Percentiles rank a stretch among this genome's conserved stretches.
These are phyloP conservation scores for Sebastiscus albofasciatus DNA, from an alignment of 2,797 vertebrate genomes.

Conservation along the genomic window DNA sequence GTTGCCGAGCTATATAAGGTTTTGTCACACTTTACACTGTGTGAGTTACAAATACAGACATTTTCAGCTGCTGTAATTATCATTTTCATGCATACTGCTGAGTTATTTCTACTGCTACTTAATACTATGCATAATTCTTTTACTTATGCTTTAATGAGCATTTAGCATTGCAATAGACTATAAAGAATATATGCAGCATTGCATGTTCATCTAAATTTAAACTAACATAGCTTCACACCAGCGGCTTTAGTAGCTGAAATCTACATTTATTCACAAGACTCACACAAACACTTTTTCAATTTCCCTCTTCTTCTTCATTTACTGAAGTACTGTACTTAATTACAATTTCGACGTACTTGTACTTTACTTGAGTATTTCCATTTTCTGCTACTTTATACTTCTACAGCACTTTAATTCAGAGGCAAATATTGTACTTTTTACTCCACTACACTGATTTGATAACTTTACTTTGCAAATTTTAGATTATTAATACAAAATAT, in stretches of 20 bases:
- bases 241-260: neutral
- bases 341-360: neutral
- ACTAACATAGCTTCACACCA: neutral
- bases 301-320: neutral
- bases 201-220: neutral
- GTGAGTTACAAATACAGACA: neutral
- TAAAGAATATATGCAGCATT: neutral
- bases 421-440: neutral
- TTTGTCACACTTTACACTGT: slow-evolving; percentile 12
- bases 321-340: neutral
- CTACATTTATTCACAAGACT: neutral
- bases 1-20: slow-evolving; percentile 24
- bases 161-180: neutral
- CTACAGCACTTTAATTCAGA: neutral
- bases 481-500: neutral
- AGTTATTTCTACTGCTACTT: neutral
- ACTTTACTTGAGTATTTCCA: neutral
- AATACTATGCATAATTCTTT: neutral
- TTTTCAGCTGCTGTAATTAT: neutral
- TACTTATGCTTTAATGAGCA: neutral
- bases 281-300: neutral
- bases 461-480: neutral
- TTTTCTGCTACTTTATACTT: neutral
- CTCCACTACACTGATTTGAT: neutral
- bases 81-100: neutral